Evolutionary conservation across 2,888 invertebrate genomes (phyloP), one percentile per base, ranked within the genome.

Genomic region (Mythimna vitellina): DNA sequence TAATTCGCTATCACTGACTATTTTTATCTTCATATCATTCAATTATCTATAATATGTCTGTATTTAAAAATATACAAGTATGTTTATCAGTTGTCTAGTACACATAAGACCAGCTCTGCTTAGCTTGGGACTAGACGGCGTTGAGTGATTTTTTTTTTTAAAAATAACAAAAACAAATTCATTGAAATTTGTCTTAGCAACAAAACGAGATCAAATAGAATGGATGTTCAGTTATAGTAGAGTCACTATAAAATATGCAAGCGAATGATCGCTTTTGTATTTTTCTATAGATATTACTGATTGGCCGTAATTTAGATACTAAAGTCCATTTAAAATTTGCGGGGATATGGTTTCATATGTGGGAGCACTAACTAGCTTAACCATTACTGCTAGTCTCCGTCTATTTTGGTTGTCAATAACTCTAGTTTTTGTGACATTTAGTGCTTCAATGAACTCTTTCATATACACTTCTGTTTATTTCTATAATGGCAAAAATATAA

Each of bases 331-430:
- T n/a, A 32, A n/a, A 12, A 5, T 42, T 8, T 46, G 25, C 25
- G 20, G 29, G 29, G 9, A 56, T n/a, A 17, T 14, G 5, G 56
- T 29, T 0, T 38, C 29, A 22, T 49, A 49, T 29, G 54, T 49
- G 20, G 12, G 7, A 38, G 49, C 56, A 12, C 22, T 51, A 14
- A 12, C 22, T 51, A 14, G 12, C 67, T 67, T 42, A 12, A 42
- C 25, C 4, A 57, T 51, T 57, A 42, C 22, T 42, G 42, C n/a
- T 46, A 14, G 38, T 32, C 6, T 10, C 14, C n/a, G 17, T 22
- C 12, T 49, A 14, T 32, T 14, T 3, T 12, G 4, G 3, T 12
- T 76, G 57, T 76, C 76, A 42, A n/a, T 57, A 10, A 25, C 9
- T 29, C 22, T 49, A 1, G 65, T 54, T 29, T 1, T 42, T 1